These are phyloP conservation scores for Amblyornis subalaris DNA, from an alignment of 2,113 vertebrate genomes.

Conservation along the genomic window DNA sequence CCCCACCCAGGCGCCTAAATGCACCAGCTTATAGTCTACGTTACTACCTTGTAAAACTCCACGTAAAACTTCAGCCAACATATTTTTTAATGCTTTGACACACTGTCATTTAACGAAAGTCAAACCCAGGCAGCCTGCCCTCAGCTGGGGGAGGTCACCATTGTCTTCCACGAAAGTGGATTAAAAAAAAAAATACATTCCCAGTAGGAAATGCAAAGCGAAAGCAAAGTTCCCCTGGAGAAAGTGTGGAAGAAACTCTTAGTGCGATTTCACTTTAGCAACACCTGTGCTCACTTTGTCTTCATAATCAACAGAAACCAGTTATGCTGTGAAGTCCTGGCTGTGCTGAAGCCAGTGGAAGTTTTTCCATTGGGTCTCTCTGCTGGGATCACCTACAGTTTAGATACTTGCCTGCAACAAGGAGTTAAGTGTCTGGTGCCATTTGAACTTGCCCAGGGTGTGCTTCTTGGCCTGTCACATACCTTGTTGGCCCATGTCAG, in stretches of 20 bases:
- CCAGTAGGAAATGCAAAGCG: background rate
- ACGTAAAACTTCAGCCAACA: background rate
- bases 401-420: background rate
- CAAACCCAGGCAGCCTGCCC: background rate
- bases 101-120: background rate
- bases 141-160: background rate
- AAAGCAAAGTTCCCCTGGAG: background rate
- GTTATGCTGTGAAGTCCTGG: background rate
- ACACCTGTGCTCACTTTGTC: background rate
- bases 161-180: background rate
- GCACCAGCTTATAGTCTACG: background rate
- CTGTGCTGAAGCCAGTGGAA: background rate
- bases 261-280: background rate
- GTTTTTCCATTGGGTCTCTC: background rate
- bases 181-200: background rate
- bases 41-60: conserved; percentile 1
- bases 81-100: background rate
- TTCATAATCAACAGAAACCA: background rate
- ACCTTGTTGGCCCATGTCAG: fast-evolving
- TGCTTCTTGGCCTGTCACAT: background rate
- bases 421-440: background rate
- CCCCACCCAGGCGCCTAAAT: background rate
- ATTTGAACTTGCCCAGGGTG: background rate
- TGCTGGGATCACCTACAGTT: background rate
- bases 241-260: background rate